Evolutionary conservation across 2,113 vertebrate species (phyloP).

Genomic region (Indicator indicator): DNA sequence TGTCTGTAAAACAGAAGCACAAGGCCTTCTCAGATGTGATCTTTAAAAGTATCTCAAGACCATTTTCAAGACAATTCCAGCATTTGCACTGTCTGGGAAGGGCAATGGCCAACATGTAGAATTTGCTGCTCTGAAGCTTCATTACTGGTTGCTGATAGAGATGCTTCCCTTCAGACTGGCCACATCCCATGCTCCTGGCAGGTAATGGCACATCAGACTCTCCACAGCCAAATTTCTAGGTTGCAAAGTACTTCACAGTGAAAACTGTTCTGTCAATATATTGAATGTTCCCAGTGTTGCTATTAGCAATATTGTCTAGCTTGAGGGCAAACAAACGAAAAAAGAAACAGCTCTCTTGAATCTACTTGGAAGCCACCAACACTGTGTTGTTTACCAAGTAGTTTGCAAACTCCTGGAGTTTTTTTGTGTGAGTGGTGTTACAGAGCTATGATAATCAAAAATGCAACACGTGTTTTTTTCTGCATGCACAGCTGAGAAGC

Average conservation of each 20-base stretch:
- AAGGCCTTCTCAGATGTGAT: neutral
- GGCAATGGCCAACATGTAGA: neutral
- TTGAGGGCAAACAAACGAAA: neutral
- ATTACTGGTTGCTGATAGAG: neutral
- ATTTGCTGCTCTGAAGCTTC: neutral
- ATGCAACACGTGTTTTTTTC: neutral
- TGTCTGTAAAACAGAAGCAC: constrained; percentile 2
- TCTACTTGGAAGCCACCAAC: neutral
- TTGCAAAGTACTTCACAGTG: neutral
- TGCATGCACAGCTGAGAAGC: neutral
- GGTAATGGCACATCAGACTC: neutral
- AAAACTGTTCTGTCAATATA: constrained; percentile 51
- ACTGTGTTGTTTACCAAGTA: neutral
- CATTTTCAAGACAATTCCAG: neutral
- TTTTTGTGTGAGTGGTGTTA: neutral
- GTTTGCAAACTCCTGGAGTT: neutral
- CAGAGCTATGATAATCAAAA: neutral
- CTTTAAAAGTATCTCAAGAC: neutral
- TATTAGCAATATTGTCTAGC: constrained; percentile 12
- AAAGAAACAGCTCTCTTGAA: neutral
- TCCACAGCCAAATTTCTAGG: neutral
- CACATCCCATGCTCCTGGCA: neutral
- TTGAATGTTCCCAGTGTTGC: constrained; percentile 20
- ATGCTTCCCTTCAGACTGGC: neutral
- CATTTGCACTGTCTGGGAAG: neutral